Evolutionary conservation across 2,113 vertebrate genomes (phyloP).

Genomic region (Arothron firmamentum): DNA sequence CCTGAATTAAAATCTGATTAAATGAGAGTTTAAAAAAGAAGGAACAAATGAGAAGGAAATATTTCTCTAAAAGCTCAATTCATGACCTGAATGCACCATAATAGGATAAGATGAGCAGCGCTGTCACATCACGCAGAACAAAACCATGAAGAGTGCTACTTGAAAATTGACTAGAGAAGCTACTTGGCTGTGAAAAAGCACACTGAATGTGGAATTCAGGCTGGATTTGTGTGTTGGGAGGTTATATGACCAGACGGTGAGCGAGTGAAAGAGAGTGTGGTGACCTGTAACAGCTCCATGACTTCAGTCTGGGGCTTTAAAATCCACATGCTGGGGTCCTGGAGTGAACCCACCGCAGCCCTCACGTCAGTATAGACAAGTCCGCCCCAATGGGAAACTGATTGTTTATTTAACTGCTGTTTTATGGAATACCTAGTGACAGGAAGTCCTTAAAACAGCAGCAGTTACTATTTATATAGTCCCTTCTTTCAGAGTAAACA

Average conservation of each 20-base stretch:
- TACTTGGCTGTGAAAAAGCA: constrained; percentile 28
- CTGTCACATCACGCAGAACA: constrained; percentile 15
- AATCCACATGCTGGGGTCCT: constrained; percentile 54
- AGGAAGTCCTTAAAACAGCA: constrained; percentile 80
- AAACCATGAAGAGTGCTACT: constrained; percentile 24
- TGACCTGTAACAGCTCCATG: constrained; percentile 68
- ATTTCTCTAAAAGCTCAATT: not conserved
- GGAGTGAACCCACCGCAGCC: constrained; percentile 55
- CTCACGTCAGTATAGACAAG: constrained; percentile 47
- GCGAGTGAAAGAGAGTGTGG: constrained; percentile 61
- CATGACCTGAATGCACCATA: not conserved
- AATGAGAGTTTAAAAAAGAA: not conserved
- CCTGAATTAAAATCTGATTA: not conserved
- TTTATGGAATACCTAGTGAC: constrained; percentile 75
- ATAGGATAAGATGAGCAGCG: constrained; percentile 6
- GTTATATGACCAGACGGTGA: constrained; percentile 58
- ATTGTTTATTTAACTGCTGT: constrained; percentile 77
- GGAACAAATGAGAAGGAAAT: not conserved
- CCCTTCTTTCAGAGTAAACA: constrained; percentile 72
- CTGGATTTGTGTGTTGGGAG: constrained; percentile 32
- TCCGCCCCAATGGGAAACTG: constrained; percentile 58
- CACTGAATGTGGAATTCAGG: constrained; percentile 41
- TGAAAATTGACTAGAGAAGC: constrained; percentile 32
- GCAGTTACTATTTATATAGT: constrained; percentile 78
- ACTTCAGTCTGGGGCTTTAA: constrained; percentile 63